Evolutionary conservation across 2,113 vertebrate species (phyloP).

Genomic region (Promerops cafer): DNA sequence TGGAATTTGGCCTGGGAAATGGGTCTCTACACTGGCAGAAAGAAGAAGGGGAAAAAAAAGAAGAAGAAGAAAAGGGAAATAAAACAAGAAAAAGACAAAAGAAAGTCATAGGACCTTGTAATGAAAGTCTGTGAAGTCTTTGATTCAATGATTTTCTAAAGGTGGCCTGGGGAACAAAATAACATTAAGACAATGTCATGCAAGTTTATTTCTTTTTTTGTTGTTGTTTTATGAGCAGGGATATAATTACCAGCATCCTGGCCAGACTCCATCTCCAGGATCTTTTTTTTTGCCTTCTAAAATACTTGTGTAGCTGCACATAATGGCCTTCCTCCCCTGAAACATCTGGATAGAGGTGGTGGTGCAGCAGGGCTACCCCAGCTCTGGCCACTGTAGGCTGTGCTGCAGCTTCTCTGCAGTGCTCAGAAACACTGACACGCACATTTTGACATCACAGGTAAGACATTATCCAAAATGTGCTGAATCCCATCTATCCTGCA

Average conservation of each 20-base stretch:
- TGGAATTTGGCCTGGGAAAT: neutral
- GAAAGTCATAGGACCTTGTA: neutral
- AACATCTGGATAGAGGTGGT: neutral
- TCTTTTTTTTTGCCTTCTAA: neutral
- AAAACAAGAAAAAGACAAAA: neutral
- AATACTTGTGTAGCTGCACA: neutral
- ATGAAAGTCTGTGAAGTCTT: neutral
- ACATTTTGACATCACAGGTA: neutral
- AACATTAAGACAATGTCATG: neutral
- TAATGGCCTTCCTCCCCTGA: neutral
- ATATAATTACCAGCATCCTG: neutral
- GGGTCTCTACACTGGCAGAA: neutral
- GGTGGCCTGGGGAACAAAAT: neutral
- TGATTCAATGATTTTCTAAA: neutral
- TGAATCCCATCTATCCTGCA: neutral
- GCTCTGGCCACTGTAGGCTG: neutral
- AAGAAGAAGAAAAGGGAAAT: neutral
- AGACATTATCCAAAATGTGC: neutral
- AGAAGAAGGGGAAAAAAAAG: accelerated
- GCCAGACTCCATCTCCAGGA: neutral
- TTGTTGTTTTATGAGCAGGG: neutral
- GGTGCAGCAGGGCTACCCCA: neutral
- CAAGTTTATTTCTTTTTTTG: neutral
- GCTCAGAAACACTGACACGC: neutral
- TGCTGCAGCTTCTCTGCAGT: neutral